These are phyloP conservation scores for Leptinotarsa defecta DNA, from an alignment of 1,140 invertebrate genomes.

Conservation along the genomic window DNA sequence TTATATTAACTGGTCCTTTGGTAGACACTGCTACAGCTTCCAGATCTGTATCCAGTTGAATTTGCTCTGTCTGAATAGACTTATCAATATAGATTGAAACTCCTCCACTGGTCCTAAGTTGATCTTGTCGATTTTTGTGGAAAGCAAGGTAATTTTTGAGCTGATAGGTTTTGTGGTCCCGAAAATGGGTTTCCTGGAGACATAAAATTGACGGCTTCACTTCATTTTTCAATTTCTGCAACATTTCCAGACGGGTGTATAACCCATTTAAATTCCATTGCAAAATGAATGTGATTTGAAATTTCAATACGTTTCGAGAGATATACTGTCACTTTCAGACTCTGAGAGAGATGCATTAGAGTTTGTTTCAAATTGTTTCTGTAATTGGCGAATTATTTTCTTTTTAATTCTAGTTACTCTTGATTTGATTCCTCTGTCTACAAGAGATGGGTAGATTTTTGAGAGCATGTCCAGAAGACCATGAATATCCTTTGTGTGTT, in stretches of 20 bases:
- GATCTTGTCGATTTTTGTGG: neutral
- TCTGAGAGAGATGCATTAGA: constrained; percentile 8
- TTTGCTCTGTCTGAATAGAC: neutral
- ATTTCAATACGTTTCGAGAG: neutral
- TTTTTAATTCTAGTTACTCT: neutral
- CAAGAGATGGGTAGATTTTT: neutral
- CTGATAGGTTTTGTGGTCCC: constrained; percentile 4
- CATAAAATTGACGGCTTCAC: constrained; percentile 11
- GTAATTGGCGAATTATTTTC: neutral
- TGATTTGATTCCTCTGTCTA: constrained; percentile 1
- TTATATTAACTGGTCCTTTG: constrained; percentile 2
- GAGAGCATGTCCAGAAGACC: neutral
- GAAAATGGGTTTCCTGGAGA: constrained; percentile 21
- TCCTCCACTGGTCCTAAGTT: neutral
- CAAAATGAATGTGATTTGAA: neutral
- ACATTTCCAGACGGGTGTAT: constrained; percentile 20
- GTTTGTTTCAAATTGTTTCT: constrained; percentile 2
- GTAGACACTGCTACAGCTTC: constrained; percentile 10
- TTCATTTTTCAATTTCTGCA: constrained; percentile 19
- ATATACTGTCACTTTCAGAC: neutral
- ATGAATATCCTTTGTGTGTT: too few relatives aligned
- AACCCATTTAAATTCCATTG: constrained; percentile 28
- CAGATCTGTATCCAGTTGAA: neutral
- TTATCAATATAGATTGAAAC: neutral
- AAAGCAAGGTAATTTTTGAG: constrained; percentile 22